A percentile compares a stretch with the other conserved stretches of the same genome.
Conservation (phyloP, 2,888 invertebrate species). For the Taenaris catops region DNA sequence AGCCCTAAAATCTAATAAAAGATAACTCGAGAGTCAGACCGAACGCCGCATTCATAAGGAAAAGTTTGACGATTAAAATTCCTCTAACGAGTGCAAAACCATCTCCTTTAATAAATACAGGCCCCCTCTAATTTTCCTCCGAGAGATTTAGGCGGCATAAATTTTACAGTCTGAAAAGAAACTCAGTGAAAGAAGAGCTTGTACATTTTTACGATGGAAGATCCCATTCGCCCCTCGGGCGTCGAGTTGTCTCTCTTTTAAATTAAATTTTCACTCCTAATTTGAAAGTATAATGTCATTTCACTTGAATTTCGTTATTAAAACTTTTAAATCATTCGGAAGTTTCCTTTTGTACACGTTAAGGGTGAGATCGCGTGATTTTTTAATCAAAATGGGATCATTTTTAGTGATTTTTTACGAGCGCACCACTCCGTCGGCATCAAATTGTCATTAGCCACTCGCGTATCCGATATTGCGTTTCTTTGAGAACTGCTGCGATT, state of each 20-base stretch:
- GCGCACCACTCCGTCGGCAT: constrained; percentile 65
- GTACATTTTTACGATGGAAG: constrained; percentile 74
- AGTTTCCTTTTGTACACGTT: constrained; percentile 57
- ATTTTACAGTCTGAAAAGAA: constrained; percentile 75
- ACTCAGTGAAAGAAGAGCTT: constrained; percentile 73
- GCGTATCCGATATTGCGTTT: constrained; percentile 76
- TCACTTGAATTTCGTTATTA: constrained; percentile 79
- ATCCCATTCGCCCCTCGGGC: constrained; percentile 71
- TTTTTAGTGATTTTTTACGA: constrained; percentile 79
- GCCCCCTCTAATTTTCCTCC: constrained; percentile 70
- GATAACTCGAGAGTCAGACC: constrained; percentile 66
- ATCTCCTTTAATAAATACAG: constrained; percentile 75
- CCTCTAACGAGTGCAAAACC: constrained; percentile 71
- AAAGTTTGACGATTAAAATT: constrained; percentile 75
- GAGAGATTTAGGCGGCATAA: constrained; percentile 75
- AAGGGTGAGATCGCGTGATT: constrained; percentile 69
- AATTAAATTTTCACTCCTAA: constrained; percentile 81
- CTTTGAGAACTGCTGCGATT: constrained; percentile 64
- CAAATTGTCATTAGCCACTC: constrained; percentile 76
- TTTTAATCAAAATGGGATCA: constrained; percentile 79
- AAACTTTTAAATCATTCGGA: constrained; percentile 80
- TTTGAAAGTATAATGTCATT: constrained; percentile 82
- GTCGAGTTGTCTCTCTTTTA: constrained; percentile 77
- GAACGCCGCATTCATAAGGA: constrained; percentile 71
- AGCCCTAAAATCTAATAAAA: constrained; percentile 69